Base-by-base conservation (phyloP, 2,888 invertebrate species). In the Cantharis nigra region DNA sequence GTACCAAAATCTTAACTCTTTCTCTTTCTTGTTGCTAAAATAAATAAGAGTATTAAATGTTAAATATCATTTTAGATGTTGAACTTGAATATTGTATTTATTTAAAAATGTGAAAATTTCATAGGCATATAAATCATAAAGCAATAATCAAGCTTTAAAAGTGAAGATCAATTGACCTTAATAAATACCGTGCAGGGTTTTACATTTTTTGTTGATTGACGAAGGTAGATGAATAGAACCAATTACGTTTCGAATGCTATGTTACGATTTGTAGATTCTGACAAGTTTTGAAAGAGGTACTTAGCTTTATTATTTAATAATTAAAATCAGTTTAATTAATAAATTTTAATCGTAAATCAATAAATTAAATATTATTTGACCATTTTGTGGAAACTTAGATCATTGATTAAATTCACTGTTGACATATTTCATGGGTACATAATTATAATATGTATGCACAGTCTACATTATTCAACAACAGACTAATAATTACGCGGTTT, bases 1-100 rank as follows among this genome's bases (percentile, higher is more conserved):
- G 89, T 76, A 94, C 92, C 80, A 94, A 89, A 80, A 91, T 91
- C 85, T 94, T 94, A 80, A 93, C 91, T 75, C 94, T 89, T 85
- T 93, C 92, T 89, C 92, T 90, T 87, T 94, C 94, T 83, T 91
- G 91, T 83, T 90, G 81, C 83, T 83, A 77, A 65, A 76, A 79
- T 74, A 76, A 62, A 23, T n/a, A 14, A 16, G 3, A 18, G 18
- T 11, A 16, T 70, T 16, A 14, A 18, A 26, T 14, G 20, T n/a
- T 2, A 2, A n/a, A 49, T 7, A 9, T 49, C 7, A 49, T 49
- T 49, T 3, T 18, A 30, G 20, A 10, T 64, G 16, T 64, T 64
- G 16, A 63, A 63, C 63, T 18, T 63, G 9, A 18, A 16, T 13
- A 20, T 64, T 64, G 7, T 16, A 64, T 64, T 64, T 20, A 20